Evolutionary conservation across 2,113 vertebrate species (phyloP).

Genomic region (Dipodomys stephensi): DNA sequence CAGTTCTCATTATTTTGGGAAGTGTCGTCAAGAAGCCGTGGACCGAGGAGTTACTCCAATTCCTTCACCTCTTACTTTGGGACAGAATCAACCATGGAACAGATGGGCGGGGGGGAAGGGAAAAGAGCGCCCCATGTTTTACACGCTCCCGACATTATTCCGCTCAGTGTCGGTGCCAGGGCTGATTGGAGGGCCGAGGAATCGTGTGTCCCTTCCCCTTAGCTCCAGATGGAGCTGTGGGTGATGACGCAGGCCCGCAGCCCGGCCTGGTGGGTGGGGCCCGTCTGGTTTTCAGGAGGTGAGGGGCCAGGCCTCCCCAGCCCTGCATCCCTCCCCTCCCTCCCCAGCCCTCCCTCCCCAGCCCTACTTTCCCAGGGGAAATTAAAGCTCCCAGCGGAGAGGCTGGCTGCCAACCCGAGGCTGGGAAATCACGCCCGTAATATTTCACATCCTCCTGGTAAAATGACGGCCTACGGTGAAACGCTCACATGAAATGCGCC

Average conservation of each 20-base stretch:
- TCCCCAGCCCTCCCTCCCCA: no score
- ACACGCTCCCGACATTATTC: constrained; percentile 74
- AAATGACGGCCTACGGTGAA: no score
- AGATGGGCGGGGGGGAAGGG: constrained; percentile 11
- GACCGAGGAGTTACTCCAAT: constrained; percentile 41
- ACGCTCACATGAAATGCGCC: no score
- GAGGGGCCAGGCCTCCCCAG: no score
- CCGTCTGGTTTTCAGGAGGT: no score
- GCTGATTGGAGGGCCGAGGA: constrained; percentile 61
- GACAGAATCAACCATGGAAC: constrained; percentile 58
- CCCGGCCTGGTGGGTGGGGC: neutral
- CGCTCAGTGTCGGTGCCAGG: constrained; percentile 61
- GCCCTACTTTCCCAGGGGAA: no score
- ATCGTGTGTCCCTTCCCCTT: constrained; percentile 78
- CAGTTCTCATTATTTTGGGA: constrained; percentile 17
- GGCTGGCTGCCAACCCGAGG: no score
- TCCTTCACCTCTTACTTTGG: constrained; percentile 40
- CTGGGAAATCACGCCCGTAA: no score
- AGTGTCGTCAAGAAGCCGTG: neutral
- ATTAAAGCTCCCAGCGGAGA: no score
- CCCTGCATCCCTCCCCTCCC: no score
- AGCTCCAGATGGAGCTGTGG: neutral
- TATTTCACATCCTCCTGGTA: no score
- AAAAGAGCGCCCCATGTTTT: constrained; percentile 75
- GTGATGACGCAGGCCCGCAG: neutral